Evolutionary conservation across 2,797 vertebrate species (phyloP).

Genomic region (Danio jaintianensis): DNA sequence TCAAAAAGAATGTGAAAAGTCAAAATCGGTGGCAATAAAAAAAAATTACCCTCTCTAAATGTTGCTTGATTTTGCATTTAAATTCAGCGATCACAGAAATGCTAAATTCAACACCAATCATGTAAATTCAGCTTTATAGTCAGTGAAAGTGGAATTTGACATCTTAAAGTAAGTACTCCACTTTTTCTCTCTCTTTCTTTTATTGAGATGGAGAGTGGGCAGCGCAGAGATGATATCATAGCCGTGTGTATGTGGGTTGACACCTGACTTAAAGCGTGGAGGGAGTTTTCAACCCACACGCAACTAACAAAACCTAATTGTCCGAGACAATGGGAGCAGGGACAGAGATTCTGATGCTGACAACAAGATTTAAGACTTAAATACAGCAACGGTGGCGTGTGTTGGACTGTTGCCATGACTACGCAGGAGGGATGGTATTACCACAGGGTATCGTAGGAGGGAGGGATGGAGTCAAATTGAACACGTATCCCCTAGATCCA

Average conservation of each 20-base stretch:
- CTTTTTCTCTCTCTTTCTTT: not conserved
- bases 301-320: slow-evolving; percentile 51
- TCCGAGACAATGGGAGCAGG: slow-evolving; percentile 45
- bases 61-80: no score
- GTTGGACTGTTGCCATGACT: slow-evolving; percentile 60
- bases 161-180: not conserved
- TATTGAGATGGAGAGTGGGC: not conserved
- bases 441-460: slow-evolving; percentile 58
- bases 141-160: no score
- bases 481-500: slow-evolving; percentile 8
- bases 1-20: no score
- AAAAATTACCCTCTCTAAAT: no score
- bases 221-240: slow-evolving; percentile 46
- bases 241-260: slow-evolving; percentile 50
- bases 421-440: slow-evolving; percentile 63
- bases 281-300: slow-evolving; percentile 52
- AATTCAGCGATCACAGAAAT: no score
- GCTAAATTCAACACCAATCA: no score
- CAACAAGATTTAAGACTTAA: slow-evolving; percentile 60
- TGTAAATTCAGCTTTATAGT: no score
- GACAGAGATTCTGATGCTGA: slow-evolving; percentile 61
- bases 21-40: no score
- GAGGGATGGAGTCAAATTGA: slow-evolving; percentile 50
- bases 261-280: slow-evolving; percentile 52
- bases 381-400: slow-evolving; percentile 55